These are phyloP conservation scores for Stichodactyla helianthus DNA, from an alignment of 64 coral and sea anemone genomes.

Conservation along the genomic window DNA sequence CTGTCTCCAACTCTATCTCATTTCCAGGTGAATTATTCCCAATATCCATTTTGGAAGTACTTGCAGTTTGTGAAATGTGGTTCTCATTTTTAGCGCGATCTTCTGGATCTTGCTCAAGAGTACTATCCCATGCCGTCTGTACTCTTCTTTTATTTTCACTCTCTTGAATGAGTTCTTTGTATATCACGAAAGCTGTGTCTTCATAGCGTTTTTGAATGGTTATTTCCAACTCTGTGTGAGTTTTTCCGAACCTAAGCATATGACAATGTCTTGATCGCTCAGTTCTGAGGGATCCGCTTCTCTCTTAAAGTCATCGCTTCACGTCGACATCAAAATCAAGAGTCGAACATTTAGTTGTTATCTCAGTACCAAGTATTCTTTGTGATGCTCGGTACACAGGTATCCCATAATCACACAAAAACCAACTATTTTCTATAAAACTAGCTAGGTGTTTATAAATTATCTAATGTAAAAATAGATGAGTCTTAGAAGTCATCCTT, in stretches of 20 bases:
- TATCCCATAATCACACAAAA: not conserved
- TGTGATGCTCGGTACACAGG: not conserved
- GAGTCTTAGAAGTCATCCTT: too few relatives aligned
- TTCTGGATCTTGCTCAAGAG: not conserved
- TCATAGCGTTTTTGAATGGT: slow-evolving; percentile 15
- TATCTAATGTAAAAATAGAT: too few relatives aligned
- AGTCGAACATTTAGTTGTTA: not conserved
- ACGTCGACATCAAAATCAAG: not conserved
- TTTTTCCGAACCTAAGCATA: not conserved
- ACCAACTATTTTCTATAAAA: too few relatives aligned
- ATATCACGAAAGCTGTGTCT: slow-evolving; percentile 15
- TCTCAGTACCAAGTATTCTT: not conserved
- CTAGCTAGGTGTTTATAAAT: too few relatives aligned
- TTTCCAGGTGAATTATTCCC: not conserved
- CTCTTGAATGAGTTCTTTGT: not conserved
- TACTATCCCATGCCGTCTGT: not conserved
- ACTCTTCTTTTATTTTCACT: not conserved
- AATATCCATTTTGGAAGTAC: not conserved
- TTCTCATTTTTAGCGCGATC: not conserved
- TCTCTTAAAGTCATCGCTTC: not conserved
- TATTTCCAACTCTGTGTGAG: not conserved
- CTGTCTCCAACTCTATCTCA: not conserved
- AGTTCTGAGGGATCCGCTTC: not conserved
- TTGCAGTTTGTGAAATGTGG: not conserved
- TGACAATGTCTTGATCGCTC: not conserved